Percentiles rank a stretch among this genome's conserved stretches.
These are phyloP conservation scores for Cremastobaeus sp. DNA, from an alignment of 2,888 invertebrate genomes.

Conservation along the genomic window DNA sequence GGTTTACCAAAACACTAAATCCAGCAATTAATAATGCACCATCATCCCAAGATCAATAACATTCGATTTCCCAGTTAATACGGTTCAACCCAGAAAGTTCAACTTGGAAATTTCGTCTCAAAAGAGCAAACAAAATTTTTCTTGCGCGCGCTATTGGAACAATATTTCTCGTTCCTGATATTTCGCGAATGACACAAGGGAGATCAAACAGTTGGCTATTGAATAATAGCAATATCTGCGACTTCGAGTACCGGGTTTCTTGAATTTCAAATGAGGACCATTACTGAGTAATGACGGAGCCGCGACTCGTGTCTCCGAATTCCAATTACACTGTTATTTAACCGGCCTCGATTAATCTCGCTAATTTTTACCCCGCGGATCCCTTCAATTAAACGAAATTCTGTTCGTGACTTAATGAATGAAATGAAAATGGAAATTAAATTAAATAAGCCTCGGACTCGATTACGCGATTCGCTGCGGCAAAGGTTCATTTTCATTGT, in stretches of 20 bases:
- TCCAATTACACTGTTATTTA: not conserved
- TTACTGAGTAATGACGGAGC: not conserved
- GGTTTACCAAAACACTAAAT: constrained; percentile 31
- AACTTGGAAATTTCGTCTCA: not conserved
- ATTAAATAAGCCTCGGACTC: too few species aligned
- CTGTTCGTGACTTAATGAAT: not conserved
- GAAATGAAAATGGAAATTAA: not conserved
- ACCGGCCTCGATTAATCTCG: not conserved
- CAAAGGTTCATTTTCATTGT: too few species aligned
- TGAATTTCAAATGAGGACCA: constrained; percentile 13
- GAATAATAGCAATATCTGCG: too few species aligned
- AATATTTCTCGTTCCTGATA: too few species aligned
- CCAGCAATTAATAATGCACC: constrained; percentile 50
- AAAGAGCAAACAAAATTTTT: too few species aligned
- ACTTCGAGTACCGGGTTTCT: too few species aligned
- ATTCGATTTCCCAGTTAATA: too few species aligned
- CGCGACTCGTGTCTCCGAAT: not conserved
- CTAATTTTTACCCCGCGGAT: not conserved
- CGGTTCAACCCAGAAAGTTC: too few species aligned
- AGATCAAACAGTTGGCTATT: too few species aligned
- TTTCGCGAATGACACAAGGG: too few species aligned
- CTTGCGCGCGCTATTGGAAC: too few species aligned
- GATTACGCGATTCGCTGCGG: too few species aligned
- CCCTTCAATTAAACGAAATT: not conserved
- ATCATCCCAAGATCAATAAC: constrained; percentile 9